Percentiles rank a stretch among this genome's conserved stretches.
Evolutionary conservation across 92 coral and sea anemone species (phyloP).

Genomic region (Epizoanthus stellaris): DNA sequence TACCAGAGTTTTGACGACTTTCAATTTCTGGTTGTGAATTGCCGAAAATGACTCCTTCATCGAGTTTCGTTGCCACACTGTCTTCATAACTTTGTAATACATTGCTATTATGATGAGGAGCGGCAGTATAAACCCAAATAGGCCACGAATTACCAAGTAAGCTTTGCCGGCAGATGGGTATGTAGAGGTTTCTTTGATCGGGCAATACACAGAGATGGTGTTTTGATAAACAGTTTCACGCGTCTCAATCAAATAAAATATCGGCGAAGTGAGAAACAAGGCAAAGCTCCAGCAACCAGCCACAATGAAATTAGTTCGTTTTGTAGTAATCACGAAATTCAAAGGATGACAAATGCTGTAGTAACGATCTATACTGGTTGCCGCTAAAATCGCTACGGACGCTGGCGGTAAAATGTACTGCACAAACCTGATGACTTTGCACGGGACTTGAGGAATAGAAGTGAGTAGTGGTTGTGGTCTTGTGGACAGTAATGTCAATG

Average conservation of each 20-base stretch:
- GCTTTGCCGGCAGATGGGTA: conserved; percentile 47
- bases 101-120: conserved; percentile 47
- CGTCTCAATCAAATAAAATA: conserved; percentile 59
- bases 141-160: conserved; percentile 61
- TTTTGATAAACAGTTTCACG: conserved; percentile 47
- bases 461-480: conserved; percentile 64
- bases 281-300: conserved; percentile 70
- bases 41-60: conserved; percentile 24
- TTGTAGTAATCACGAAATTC: conserved; percentile 55
- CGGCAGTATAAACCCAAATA: conserved; percentile 63
- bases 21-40: conserved; percentile 57
- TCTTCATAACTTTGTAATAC: conserved; percentile 69
- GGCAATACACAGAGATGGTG: conserved; percentile 55
- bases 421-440: conserved; percentile 69
- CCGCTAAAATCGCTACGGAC: conserved; percentile 76
- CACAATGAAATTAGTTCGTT: conserved; percentile 62
- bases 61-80: conserved; percentile 61
- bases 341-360: conserved; percentile 76
- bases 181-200: conserved; percentile 64
- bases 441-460: conserved; percentile 42
- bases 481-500: conserved; percentile 70
- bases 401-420: conserved; percentile 84
- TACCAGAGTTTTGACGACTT: conserved; percentile 65
- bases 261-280: conserved; percentile 58
- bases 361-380: conserved; percentile 73